Base-by-base conservation (phyloP, 2,797 vertebrate species). In the Falco biarmicus region DNA sequence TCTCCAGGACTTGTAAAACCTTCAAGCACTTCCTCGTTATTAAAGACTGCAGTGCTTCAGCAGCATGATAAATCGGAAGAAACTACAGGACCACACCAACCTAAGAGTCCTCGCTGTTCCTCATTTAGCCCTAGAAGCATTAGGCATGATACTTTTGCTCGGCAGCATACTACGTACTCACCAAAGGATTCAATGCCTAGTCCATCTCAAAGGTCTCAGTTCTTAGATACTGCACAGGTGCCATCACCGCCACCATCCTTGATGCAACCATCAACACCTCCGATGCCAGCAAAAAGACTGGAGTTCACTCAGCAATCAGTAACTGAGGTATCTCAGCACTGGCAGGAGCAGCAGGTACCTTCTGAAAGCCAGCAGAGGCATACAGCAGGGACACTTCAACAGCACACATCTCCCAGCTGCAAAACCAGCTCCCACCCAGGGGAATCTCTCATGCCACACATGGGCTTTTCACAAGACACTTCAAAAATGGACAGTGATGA, bases 1-100 rank as follows among this genome's bases (percentile, higher is more conserved):
- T 98, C 98, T 89, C 98, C 97, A 9, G 98, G 98, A 94, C 98
- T 97, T 63, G 98, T 97, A 96, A 99, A 98, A 94, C 97, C 98
- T 31, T 97, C 98, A 2, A 98, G 98, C 95, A 98, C 98, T 92
- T 99, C 99, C 92, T 98, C 98, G 3, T 97, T 99, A 93, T 86
- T 98, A 17, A 99, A 99, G 98, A 97, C 98, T 39, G 98, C 98
- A 6, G 97, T 98, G 90, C 96, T 98, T 88, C 98, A 99, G 98
- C 98, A 98, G 86, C 98, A 99, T 95, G 98, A 98, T 81, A 98
- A 98, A 93, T 95, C 85, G 13, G 98, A 99, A 47, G 98, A 98
- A 81, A 86, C 97, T 63, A 84, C 98, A 3, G 98, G 97, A 22
- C 97, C 97, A 53, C 97, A 96, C 91, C 98, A 98, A 69, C 98